phyloP scores from a whole-genome alignment of 2,888 invertebrate genomes.

The Brachylomia viminalis region DNA sequence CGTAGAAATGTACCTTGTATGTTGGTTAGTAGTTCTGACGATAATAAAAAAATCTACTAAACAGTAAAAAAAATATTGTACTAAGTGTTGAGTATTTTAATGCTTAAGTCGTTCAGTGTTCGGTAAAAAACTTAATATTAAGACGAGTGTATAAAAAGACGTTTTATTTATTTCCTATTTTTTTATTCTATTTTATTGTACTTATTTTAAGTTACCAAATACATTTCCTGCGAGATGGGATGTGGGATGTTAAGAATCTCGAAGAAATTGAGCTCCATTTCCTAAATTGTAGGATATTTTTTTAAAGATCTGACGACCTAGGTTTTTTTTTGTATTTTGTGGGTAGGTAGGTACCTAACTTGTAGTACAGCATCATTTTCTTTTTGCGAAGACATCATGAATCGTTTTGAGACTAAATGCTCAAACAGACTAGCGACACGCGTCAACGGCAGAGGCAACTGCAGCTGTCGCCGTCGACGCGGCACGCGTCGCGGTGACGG shows the following conservation, averaged over 20 bases:
- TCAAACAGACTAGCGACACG: too few relatives aligned
- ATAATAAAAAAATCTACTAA: conserved; percentile 77
- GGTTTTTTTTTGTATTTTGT: not conserved
- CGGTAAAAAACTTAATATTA: conserved; percentile 77
- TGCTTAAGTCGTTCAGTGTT: conserved; percentile 83
- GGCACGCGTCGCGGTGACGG: too few relatives aligned
- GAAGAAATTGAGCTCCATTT: not conserved
- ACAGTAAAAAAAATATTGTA: conserved; percentile 81
- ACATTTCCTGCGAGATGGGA: conserved; percentile 37
- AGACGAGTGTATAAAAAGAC: conserved; percentile 67
- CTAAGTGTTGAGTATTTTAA: conserved; percentile 86
- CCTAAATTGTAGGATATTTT: not conserved
- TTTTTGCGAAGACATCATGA: not conserved
- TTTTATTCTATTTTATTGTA: conserved; percentile 37
- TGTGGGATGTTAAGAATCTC: conserved; percentile 21
- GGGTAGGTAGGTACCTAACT: not conserved
- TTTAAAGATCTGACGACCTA: not conserved
- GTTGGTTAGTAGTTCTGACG: conserved; percentile 83
- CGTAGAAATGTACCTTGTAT: conserved; percentile 81
- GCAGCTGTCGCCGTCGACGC: too few relatives aligned
- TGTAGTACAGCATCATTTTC: not conserved
- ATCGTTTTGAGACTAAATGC: conserved; percentile 1
- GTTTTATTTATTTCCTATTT: conserved; percentile 51
- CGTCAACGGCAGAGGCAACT: too few relatives aligned
- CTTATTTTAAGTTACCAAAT: conserved; percentile 49